Percentiles rank a stretch among this genome's conserved stretches.
Evolutionary conservation across 2,113 vertebrate genomes (phyloP).

Genomic region (Epinephelus moara): DNA sequence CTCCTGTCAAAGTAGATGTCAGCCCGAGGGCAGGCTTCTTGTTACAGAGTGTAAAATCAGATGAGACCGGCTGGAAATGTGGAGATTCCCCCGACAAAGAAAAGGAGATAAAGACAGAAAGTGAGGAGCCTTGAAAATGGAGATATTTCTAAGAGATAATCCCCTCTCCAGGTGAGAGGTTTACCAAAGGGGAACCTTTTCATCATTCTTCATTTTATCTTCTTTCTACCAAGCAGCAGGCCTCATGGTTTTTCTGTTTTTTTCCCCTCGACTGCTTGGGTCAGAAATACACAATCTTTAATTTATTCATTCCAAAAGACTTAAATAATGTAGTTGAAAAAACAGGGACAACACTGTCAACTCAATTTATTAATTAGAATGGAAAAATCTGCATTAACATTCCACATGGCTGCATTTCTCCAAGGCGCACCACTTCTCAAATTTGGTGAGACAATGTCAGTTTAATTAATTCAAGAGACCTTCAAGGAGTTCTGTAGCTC

Average conservation of each 20-base stretch:
- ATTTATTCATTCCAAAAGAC: slow-evolving; percentile 8
- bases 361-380: slow-evolving; percentile 53
- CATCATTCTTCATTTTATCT: slow-evolving; percentile 58
- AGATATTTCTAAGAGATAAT: slow-evolving; percentile 68
- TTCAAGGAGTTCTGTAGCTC: slow-evolving; percentile 41
- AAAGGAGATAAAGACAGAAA: slow-evolving; percentile 19
- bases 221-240: slow-evolving; percentile 30
- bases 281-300: slow-evolving; percentile 29
- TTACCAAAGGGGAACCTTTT: slow-evolving; percentile 56
- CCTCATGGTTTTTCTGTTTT: slow-evolving; percentile 24
- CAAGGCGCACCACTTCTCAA: slow-evolving; percentile 36
- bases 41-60: slow-evolving; percentile 21
- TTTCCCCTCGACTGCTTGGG: slow-evolving; percentile 17
- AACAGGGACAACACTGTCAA: not conserved
- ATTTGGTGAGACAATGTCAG: slow-evolving; percentile 27
- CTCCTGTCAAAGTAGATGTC: slow-evolving; percentile 2
- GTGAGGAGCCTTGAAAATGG: slow-evolving; percentile 48
- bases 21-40: slow-evolving; percentile 21
- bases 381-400: slow-evolving; percentile 41
- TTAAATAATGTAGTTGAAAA: slow-evolving; percentile 5
- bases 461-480: slow-evolving; percentile 57
- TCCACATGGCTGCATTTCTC: slow-evolving; percentile 43
- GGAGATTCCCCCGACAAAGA: slow-evolving; percentile 11
- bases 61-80: slow-evolving; percentile 18
- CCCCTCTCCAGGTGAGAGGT: slow-evolving; percentile 42